These are phyloP conservation scores for Malacosoma neustria DNA, from an alignment of 2,888 invertebrate genomes.

Conservation along the genomic window DNA sequence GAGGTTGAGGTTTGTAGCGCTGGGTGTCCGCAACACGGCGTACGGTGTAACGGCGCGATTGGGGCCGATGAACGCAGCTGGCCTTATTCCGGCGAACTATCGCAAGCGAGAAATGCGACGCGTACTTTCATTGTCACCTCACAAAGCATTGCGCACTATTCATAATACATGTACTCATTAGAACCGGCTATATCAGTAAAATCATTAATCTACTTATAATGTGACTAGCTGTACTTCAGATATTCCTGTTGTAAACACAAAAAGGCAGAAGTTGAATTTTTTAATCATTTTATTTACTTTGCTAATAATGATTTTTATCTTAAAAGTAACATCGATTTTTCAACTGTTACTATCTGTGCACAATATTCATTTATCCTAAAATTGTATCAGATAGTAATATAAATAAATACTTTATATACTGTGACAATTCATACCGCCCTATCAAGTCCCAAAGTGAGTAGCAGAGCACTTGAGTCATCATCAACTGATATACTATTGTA, in stretches of 20 bases:
- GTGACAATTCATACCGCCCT: too few species aligned
- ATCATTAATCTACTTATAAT: constrained; percentile 7
- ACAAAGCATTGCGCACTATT: constrained; percentile 16
- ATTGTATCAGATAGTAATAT: too few species aligned
- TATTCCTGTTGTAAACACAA: background rate
- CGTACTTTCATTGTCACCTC: constrained; percentile 71
- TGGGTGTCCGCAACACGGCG: constrained; percentile 19
- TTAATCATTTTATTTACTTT: too few species aligned
- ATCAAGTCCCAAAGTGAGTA: too few species aligned
- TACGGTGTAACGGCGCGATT: constrained; percentile 49
- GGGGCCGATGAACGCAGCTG: constrained; percentile 69
- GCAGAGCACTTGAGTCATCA: too few species aligned
- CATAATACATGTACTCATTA: constrained; percentile 21
- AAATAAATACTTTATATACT: too few species aligned
- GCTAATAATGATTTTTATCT: too few species aligned
- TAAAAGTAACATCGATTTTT: too few species aligned
- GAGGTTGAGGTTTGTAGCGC: background rate
- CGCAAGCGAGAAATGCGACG: constrained; percentile 61
- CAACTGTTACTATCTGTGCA: too few species aligned
- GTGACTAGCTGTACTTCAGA: constrained; percentile 1
- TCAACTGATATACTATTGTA: too few species aligned
- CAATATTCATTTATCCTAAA: too few species aligned
- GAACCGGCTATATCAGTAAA: constrained; percentile 13
- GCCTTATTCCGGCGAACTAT: constrained; percentile 67
- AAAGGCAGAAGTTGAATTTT: too few species aligned